Evolutionary conservation across 2,888 invertebrate genomes (phyloP).

Genomic region (Trichacis sp.): DNA sequence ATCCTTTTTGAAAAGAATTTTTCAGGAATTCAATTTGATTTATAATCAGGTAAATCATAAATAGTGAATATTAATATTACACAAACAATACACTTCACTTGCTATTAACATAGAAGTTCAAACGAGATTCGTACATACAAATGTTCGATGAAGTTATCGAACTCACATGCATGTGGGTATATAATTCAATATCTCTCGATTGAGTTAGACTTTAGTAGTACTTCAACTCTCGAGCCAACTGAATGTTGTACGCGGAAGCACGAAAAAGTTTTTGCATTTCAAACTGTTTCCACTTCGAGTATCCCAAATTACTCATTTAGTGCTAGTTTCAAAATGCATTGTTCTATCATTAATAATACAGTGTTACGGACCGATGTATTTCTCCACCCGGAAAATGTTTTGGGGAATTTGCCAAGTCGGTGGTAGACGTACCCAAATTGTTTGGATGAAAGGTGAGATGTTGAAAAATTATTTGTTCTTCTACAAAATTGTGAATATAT

Average conservation of each 20-base stretch:
- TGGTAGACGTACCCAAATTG: too few relatives aligned
- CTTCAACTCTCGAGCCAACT: conserved; percentile 8
- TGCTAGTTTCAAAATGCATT: neutral
- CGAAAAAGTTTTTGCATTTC: conserved; percentile 1
- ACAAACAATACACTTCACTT: neutral
- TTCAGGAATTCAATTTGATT: too few relatives aligned
- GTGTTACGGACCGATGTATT: too few relatives aligned
- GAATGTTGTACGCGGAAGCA: neutral
- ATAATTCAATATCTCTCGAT: conserved; percentile 12
- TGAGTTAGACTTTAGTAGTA: conserved; percentile 13
- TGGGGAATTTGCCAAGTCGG: too few relatives aligned
- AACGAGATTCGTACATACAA: neutral
- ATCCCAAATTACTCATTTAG: too few relatives aligned
- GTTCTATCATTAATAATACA: too few relatives aligned
- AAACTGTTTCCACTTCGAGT: neutral
- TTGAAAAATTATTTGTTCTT: too few relatives aligned
- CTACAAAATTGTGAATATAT: too few relatives aligned
- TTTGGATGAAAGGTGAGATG: too few relatives aligned
- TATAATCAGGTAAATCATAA: too few relatives aligned
- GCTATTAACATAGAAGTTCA: neutral
- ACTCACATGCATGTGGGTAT: conserved; percentile 5
- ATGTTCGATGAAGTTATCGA: conserved; percentile 8
- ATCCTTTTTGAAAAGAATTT: too few relatives aligned
- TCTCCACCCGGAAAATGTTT: too few relatives aligned
- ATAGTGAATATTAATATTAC: neutral